A percentile compares a stretch with the other conserved stretches of the same genome.
These are phyloP conservation scores for Trachymyrmex cornetzi DNA, from an alignment of 1,140 invertebrate species.

Conservation along the genomic window DNA sequence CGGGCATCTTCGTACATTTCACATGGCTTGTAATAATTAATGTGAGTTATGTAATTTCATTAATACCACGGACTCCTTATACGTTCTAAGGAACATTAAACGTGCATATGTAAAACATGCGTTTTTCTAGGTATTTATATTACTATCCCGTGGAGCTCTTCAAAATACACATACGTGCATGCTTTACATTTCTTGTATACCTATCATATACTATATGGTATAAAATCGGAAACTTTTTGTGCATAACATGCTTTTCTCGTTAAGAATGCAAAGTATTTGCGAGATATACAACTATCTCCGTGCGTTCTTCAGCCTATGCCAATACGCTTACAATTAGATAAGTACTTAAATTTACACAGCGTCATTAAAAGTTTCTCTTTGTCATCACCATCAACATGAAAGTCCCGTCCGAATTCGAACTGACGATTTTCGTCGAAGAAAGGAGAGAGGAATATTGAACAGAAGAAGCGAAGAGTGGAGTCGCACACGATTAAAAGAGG, in stretches of 20 bases:
- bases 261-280: conserved; percentile 26
- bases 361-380: not conserved
- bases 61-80: conserved; percentile 4
- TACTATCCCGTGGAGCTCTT: not conserved
- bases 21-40: conserved; percentile 27
- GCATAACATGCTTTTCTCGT: conserved; percentile 15
- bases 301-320: not conserved
- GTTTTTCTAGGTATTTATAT: conserved; percentile 35
- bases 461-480: not conserved
- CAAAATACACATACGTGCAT: not conserved
- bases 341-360: not conserved
- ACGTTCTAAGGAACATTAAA: not conserved
- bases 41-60: not conserved
- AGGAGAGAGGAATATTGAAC: not conserved
- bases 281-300: not conserved
- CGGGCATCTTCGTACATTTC: not conserved
- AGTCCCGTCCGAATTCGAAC: not conserved
- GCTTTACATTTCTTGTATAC: not conserved
- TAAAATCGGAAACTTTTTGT: conserved; percentile 16
- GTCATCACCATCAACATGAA: not conserved
- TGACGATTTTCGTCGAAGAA: conserved; percentile 9
- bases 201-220: not conserved
- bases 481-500: conserved; percentile 70
- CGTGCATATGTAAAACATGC: not conserved
- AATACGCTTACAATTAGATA: not conserved